Conservation (phyloP, 2,797 vertebrate genomes). For the Heterohyrax brucei region DNA sequence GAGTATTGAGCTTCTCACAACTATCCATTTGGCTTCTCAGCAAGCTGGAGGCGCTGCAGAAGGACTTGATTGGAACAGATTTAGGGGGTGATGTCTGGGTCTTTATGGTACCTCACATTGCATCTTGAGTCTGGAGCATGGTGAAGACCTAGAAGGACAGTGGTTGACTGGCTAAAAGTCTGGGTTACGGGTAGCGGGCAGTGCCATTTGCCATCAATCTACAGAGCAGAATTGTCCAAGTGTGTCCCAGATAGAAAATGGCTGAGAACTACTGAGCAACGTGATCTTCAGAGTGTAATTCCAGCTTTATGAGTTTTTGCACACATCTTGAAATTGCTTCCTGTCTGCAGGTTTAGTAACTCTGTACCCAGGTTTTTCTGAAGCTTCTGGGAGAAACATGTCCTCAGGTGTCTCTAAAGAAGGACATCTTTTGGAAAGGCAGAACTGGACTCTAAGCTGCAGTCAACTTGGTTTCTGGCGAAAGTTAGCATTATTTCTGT, state of each 20-base stretch:
- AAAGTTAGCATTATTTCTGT: conserved; percentile 3
- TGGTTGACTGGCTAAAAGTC: not conserved
- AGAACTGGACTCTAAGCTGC: not conserved
- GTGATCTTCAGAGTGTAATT: not conserved
- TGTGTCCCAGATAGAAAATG: conserved; percentile 44
- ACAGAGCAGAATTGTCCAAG: not conserved
- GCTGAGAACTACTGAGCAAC: not conserved
- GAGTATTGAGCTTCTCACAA: not conserved
- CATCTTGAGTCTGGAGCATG: not conserved
- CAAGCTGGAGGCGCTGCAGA: not conserved
- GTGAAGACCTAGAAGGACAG: not conserved
- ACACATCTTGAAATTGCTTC: not conserved
- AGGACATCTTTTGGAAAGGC: not conserved
- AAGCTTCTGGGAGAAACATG: not conserved
- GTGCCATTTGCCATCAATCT: not conserved
- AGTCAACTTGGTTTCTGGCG: not conserved
- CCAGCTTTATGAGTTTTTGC: not conserved
- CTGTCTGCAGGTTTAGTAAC: not conserved
- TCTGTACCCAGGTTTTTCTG: not conserved
- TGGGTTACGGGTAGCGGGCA: not conserved
- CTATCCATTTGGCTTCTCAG: not conserved
- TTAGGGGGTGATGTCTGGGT: not conserved
- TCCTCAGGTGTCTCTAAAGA: not conserved
- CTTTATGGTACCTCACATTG: not conserved
- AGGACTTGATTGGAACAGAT: not conserved